phyloP scores from a whole-genome alignment of 2,888 invertebrate genomes.

The Petrolisthes cinctipes region DNA sequence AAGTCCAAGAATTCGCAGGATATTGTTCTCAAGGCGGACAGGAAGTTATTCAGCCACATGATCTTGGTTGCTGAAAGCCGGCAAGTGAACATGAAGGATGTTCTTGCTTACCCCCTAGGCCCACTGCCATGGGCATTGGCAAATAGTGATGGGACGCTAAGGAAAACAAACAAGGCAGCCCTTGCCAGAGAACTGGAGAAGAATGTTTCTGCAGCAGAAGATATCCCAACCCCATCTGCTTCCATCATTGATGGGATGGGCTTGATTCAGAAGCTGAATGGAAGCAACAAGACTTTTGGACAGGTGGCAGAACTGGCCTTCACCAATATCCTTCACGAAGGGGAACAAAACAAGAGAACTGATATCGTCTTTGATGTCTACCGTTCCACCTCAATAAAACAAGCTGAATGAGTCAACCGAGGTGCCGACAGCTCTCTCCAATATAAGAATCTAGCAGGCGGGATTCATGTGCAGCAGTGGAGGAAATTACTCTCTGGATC shows the following conservation, averaged over 20 bases:
- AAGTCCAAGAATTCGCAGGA: neutral
- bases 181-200: constrained; percentile 41
- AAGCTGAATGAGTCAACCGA: neutral
- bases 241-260: constrained; percentile 39
- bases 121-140: constrained; percentile 25
- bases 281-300: constrained; percentile 26
- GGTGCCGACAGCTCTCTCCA: no score
- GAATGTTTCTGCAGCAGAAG: constrained; percentile 21
- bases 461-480: neutral
- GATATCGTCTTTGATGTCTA: constrained; percentile 9
- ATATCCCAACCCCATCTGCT: constrained; percentile 1
- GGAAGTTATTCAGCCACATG: constrained; percentile 22
- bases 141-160: constrained; percentile 15
- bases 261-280: constrained; percentile 33
- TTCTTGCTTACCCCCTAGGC: constrained; percentile 15
- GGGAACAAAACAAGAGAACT: neutral
- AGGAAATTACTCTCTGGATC: constrained; percentile 9
- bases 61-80: constrained; percentile 4
- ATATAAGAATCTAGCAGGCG: neutral
- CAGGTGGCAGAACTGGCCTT: constrained; percentile 15
- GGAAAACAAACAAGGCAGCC: constrained; percentile 28
- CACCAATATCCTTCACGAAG: neutral
- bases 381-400: neutral
- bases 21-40: constrained; percentile 28
- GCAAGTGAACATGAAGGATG: neutral